Base-by-base conservation (phyloP, 1,140 invertebrate genomes). In the Vanessa atalanta region DNA sequence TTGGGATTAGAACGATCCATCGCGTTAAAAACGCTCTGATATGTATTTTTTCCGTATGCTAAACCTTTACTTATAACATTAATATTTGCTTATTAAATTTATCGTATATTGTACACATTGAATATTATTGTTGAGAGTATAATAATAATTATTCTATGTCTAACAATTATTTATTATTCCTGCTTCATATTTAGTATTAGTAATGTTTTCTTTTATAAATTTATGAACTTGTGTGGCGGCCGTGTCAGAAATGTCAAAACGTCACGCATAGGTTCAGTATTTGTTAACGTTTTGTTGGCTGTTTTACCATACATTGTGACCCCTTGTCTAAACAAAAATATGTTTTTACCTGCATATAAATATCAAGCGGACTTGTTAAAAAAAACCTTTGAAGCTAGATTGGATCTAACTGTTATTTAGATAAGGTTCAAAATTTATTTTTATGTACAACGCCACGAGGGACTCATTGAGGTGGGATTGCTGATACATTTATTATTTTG, bases 401-500 rank as follows among this genome's bases (percentile, higher is more conserved):
- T 60, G 8, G 26, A 37, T n/a, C 57, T 61, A 43, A 61, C 4
- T 2, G 3, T 11, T 26, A 6, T 6, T 16, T 6, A 16, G 7
- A 60, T 69, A 47, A 57, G 23, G 66, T 60, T 16, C 20, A 65
- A 65, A 65, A 55, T 72, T 7, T 53, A 65, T 26, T 72, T 48
- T 72, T 23, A 26, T 47, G 5, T 15, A 16, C n/a, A 43, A 43
- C 37, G 37, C n/a, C 70, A 47, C 53, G 13, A 48, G 70, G 70
- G 70, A 65, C 31, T 65, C 63, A 72, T 72, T 57, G 64, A 47
- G 14, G 63, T 71, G 13, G 16, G 8, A 20, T 20, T 20, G 53
- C 26, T 47, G 47, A 48, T 72, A 26, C 64, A 72, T 72, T 72
- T 57, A 66, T 72, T 72, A 72, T 72, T 72, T 66, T 55, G 64